Base-by-base conservation (phyloP, 2,888 invertebrate species). In the Hypercompe scribonia region DNA sequence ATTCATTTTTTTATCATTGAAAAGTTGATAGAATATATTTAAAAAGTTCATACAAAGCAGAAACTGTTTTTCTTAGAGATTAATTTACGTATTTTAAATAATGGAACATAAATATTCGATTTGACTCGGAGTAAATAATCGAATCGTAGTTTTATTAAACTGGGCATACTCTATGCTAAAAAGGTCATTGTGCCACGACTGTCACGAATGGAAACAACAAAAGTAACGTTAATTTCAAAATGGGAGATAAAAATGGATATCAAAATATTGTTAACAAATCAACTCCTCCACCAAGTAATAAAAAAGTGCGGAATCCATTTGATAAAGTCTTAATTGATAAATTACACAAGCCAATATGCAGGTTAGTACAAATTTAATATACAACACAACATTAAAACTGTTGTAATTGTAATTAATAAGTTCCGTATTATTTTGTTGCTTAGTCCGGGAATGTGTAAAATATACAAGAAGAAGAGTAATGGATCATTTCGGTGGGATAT, bases 331-430 rank as follows among this genome's bases (percentile, higher is more conserved):
- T 97, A 78, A 96, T 96, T 69, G 97, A 96, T 81, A 96, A 96
- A 85, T 91, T 97, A 73, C 97, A 97, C 89, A 95, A 97, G 74
- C 97, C 97, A 79, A 95, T 97, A 86, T 97, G 97, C 91, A 97
- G 97, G 97, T 97, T 89, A 91, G 89, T 73, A 65, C 46, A 21
- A 8, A 54, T 61, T 70, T 68, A 33, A 8, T 36, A 28, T 18
- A 54, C 24, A 18, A 36, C 34, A 68, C n/a, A 13, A 18, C 21
- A 39, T 46, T 11, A 10, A 54, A 61, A 31, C 15, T 61, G 28
- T 31, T 61, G 8, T 61, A 31, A 18, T 61, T 31, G 61, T 61
- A 21, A 18, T 18, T 46, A 36, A 3, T 36, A 7, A 36, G 34
- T 15, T 18, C 58, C n/a, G 7, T 34, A 42, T 65, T 54, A 10